Evolutionary conservation across 2,797 vertebrate species (phyloP).

Genomic region (Valencia hispanica): DNA sequence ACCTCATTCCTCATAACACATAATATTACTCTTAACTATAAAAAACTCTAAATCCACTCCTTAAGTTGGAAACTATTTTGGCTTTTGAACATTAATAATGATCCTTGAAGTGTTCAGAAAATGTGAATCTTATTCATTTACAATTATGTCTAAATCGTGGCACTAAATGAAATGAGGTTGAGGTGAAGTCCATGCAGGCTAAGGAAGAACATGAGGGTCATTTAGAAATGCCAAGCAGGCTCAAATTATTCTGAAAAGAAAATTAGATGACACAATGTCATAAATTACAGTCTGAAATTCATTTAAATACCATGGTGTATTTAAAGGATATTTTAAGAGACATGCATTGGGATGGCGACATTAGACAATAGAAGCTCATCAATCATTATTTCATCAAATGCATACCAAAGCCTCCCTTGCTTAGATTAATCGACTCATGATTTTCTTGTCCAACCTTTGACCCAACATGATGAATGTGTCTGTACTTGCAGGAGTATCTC

Average conservation of each 20-base stretch:
- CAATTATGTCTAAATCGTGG: not conserved
- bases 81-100: not conserved
- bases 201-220: no score
- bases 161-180: not conserved
- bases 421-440: constrained; percentile 67
- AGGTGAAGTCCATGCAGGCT: not conserved
- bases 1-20: not conserved
- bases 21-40: not conserved
- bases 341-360: not conserved
- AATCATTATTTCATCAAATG: constrained; percentile 22
- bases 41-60: not conserved
- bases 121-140: not conserved
- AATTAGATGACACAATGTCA: not conserved
- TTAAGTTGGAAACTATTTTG: not conserved
- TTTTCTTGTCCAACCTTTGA: constrained; percentile 58
- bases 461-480: constrained; percentile 71
- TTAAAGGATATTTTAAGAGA: not conserved
- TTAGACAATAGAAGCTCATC: not conserved
- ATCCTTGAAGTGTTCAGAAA: not conserved
- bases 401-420: constrained; percentile 2
- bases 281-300: not conserved
- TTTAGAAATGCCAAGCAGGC: not conserved
- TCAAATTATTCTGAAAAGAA: not conserved
- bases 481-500: constrained; percentile 47
- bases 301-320: not conserved